phyloP scores from a whole-genome alignment of 2,113 vertebrate species.

The Tachuris rubrigastra region DNA sequence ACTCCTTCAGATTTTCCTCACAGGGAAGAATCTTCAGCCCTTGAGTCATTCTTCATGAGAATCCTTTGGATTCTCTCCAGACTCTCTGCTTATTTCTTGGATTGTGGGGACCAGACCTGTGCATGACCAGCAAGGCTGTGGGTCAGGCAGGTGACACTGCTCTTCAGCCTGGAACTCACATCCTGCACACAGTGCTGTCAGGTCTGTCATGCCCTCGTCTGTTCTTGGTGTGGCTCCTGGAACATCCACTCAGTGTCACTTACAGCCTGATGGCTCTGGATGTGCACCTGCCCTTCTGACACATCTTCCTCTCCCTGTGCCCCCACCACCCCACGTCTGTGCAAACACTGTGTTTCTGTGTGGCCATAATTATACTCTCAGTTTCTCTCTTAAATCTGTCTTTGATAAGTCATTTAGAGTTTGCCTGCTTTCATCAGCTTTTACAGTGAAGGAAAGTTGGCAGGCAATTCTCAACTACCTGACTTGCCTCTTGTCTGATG shows the following conservation, averaged over 20 bases:
- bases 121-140: background rate
- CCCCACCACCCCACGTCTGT: background rate
- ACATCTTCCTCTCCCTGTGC: accelerated
- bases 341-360: background rate
- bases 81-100: background rate
- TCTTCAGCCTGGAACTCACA: background rate
- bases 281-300: background rate
- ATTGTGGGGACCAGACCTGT: background rate
- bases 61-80: background rate
- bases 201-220: background rate
- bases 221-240: background rate
- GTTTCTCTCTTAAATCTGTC: background rate
- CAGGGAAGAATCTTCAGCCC: background rate
- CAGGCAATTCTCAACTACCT: conserved; percentile 28
- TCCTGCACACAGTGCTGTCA: background rate
- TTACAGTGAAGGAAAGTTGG: background rate
- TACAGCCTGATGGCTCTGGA: background rate
- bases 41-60: background rate
- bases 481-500: conserved; percentile 34
- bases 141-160: background rate
- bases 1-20: background rate
- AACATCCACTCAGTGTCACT: accelerated
- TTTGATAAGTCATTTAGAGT: conserved; percentile 26
- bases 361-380: background rate
- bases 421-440: conserved; percentile 19